phyloP scores from a whole-genome alignment of 2,888 invertebrate species.

The Limnephilus marmoratus region DNA sequence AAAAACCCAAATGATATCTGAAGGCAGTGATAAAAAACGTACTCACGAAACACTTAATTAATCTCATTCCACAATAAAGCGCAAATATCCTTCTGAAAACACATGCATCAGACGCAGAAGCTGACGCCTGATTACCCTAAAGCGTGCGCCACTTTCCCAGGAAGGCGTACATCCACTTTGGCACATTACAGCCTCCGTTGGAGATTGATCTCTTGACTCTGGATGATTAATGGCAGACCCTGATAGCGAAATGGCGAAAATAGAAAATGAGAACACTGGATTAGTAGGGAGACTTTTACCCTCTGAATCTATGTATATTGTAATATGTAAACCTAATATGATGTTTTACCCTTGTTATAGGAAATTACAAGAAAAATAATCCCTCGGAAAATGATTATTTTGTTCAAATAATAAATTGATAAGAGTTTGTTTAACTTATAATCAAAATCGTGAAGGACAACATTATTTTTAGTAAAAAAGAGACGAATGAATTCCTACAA shows the following conservation, averaged over 20 bases:
- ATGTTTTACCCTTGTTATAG: neutral
- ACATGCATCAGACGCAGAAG: slow-evolving; percentile 5
- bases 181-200: slow-evolving; percentile 4
- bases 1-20: neutral
- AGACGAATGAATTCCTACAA: no score
- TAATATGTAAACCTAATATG: neutral
- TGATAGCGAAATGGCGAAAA: slow-evolving; percentile 34
- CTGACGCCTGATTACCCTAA: slow-evolving; percentile 8
- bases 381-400: neutral
- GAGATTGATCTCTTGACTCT: slow-evolving; percentile 62
- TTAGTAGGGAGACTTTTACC: slow-evolving; percentile 3
- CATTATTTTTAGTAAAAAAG: no score
- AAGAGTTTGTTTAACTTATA: no score
- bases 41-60: neutral
- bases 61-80: neutral
- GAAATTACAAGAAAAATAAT: neutral
- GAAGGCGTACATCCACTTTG: slow-evolving; percentile 23
- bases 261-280: slow-evolving; percentile 56
- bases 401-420: neutral
- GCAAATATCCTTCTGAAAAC: neutral
- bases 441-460: no score
- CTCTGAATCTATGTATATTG: neutral
- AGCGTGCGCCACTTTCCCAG: slow-evolving; percentile 9
- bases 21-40: neutral
- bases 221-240: slow-evolving; percentile 57